Conservation (phyloP, 92 coral and sea anemone genomes). For the Palythoa caribaeorum region DNA sequence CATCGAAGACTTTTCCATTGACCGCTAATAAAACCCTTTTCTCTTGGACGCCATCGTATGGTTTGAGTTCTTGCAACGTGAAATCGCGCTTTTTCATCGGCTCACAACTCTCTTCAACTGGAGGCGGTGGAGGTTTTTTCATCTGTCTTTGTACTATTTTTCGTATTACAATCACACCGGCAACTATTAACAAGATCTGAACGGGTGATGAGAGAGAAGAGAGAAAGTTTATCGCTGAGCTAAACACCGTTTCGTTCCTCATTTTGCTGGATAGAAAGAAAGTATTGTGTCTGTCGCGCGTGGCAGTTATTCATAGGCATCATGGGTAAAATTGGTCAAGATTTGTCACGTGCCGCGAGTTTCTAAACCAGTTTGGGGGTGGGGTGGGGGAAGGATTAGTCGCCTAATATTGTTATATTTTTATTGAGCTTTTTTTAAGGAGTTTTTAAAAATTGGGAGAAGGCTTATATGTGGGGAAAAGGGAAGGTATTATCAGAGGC, state of each 20-base stretch:
- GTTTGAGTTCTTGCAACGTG: conserved; percentile 84
- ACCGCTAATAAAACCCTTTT: conserved; percentile 92
- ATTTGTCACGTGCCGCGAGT: conserved; percentile 37
- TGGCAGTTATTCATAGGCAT: conserved; percentile 35
- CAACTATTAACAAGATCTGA: conserved; percentile 86
- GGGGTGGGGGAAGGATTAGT: too few relatives aligned
- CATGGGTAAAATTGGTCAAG: conserved; percentile 40
- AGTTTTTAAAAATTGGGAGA: too few relatives aligned
- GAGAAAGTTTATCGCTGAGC: conserved; percentile 77
- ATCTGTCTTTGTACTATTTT: conserved; percentile 79
- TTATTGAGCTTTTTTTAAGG: too few relatives aligned
- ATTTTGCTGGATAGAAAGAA: conserved; percentile 12
- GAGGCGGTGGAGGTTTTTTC: conserved; percentile 79
- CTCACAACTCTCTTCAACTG: conserved; percentile 80
- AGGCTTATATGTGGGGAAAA: too few relatives aligned
- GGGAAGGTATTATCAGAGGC: too few relatives aligned
- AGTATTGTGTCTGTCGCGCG: background rate
- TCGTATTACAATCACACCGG: conserved; percentile 78
- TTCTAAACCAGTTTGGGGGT: background rate
- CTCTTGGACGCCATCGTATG: conserved; percentile 91
- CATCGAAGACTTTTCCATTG: conserved; percentile 96
- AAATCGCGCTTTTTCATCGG: conserved; percentile 99
- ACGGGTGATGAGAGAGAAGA: conserved; percentile 93
- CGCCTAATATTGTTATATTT: too few relatives aligned
- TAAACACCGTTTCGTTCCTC: conserved; percentile 75